Conservation (phyloP, 1,140 invertebrate genomes). For the Euborellia annulipes region DNA sequence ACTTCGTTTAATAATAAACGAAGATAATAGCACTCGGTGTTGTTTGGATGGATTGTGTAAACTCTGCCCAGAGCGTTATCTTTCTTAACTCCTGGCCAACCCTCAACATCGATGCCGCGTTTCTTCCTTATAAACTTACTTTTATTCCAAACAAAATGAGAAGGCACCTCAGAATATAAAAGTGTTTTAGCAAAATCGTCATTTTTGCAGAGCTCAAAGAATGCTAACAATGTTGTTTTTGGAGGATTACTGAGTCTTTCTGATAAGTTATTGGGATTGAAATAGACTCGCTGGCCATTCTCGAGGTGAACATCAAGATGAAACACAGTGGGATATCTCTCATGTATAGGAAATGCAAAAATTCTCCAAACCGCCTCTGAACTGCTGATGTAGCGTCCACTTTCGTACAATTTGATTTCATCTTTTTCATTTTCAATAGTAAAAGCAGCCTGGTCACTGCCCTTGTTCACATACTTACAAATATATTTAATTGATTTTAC, state of each 20-base stretch:
- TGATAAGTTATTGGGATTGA: slow-evolving; percentile 11
- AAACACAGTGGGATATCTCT: slow-evolving; percentile 22
- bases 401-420: slow-evolving; percentile 21
- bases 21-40: slow-evolving; percentile 22
- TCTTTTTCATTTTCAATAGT: slow-evolving; percentile 21
- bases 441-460: slow-evolving; percentile 19
- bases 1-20: slow-evolving; percentile 22
- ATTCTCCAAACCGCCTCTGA: slow-evolving; percentile 28
- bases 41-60: slow-evolving; percentile 25
- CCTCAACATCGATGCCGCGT: slow-evolving; percentile 18
- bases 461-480: slow-evolving; percentile 28
- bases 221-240: slow-evolving; percentile 7
- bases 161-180: no score
- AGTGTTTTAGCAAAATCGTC: no score
- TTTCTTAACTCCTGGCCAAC: slow-evolving; percentile 15
- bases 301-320: slow-evolving; percentile 25
- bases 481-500: slow-evolving; percentile 27
- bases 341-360: slow-evolving; percentile 23
- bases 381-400: slow-evolving; percentile 21
- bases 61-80: slow-evolving; percentile 18
- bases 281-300: slow-evolving; percentile 19
- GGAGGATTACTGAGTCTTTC: slow-evolving; percentile 6
- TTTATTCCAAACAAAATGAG: no score
- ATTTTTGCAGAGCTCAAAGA: no score
- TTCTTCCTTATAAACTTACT: slow-evolving; percentile 17